Evolutionary conservation across 1,140 invertebrate species (phyloP).

Genomic region (Drosophila teissieri): DNA sequence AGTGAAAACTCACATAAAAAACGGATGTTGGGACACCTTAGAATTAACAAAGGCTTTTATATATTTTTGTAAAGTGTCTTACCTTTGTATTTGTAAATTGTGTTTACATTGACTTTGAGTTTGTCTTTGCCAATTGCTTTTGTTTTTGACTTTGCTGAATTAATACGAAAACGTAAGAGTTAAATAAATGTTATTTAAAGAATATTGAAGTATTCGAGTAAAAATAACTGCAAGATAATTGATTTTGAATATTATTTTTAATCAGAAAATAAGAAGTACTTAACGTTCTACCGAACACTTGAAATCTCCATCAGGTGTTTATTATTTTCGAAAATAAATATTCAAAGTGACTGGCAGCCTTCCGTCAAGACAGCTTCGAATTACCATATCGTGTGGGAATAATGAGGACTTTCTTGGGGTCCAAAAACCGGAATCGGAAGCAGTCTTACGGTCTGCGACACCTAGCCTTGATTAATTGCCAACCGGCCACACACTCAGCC

Average conservation of each 20-base stretch:
- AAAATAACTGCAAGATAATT: background rate
- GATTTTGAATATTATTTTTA: background rate
- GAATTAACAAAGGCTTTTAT: too few relatives aligned
- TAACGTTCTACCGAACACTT: too few relatives aligned
- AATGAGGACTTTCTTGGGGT: constrained; percentile 13
- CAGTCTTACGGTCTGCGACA: constrained; percentile 20
- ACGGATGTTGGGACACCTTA: too few relatives aligned
- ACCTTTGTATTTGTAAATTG: constrained; percentile 17
- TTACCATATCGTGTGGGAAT: constrained; percentile 24
- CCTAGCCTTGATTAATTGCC: constrained; percentile 53
- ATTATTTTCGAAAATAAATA: constrained; percentile 3
- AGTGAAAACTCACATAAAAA: too few relatives aligned
- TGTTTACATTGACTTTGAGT: constrained; percentile 46
- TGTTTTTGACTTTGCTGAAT: constrained; percentile 20
- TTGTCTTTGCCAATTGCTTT: constrained; percentile 28
- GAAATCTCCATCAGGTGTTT: background rate
- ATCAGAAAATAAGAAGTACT: background rate
- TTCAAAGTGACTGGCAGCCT: background rate
- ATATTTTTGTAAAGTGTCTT: too few relatives aligned
- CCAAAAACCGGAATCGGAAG: constrained; percentile 46
- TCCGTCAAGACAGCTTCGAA: background rate
- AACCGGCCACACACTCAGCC: constrained; percentile 31
- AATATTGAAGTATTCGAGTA: background rate
- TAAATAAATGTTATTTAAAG: background rate
- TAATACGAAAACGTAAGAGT: constrained; percentile 16